Conservation (phyloP, 2,797 vertebrate species). For the Echiichthys vipera region DNA sequence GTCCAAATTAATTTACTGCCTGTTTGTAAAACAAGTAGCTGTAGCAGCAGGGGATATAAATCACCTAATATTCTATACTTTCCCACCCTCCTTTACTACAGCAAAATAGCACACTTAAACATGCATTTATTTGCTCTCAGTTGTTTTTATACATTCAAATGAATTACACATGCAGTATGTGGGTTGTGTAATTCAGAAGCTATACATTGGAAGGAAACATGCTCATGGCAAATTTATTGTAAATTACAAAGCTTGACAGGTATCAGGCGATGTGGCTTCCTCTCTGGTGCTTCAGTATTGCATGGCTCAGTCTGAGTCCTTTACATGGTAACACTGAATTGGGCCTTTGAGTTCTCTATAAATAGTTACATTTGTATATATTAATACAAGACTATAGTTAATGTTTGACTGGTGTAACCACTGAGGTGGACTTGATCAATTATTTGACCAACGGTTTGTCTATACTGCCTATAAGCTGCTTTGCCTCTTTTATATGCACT, state of each 20-base stretch:
- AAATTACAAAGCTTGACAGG: conserved; percentile 21
- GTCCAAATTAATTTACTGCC: not conserved
- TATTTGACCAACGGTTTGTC: not conserved
- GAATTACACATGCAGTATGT: not conserved
- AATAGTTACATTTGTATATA: conserved; percentile 16
- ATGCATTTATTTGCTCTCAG: not conserved
- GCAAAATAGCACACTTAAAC: not conserved
- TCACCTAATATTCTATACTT: not conserved
- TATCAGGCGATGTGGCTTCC: conserved; percentile 10
- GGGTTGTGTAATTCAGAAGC: conserved; percentile 6
- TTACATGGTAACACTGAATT: conserved; percentile 13
- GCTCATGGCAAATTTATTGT: conserved; percentile 9
- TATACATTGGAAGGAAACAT: not conserved
- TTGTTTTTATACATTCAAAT: not conserved
- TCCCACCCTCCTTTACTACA: not conserved
- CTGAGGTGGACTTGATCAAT: conserved; percentile 27
- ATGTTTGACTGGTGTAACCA: conserved; percentile 26
- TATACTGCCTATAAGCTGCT: conserved; percentile 5
- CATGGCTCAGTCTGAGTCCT: conserved; percentile 20
- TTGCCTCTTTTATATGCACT: conserved; percentile 28
- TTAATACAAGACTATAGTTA: conserved; percentile 24
- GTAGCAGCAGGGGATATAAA: not conserved
- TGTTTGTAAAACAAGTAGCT: not conserved
- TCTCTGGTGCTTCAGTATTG: conserved; percentile 22
- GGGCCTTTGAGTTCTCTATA: conserved; percentile 17